Conservation (phyloP, 1,140 invertebrate species). For the Heliconius hewitsoni region DNA sequence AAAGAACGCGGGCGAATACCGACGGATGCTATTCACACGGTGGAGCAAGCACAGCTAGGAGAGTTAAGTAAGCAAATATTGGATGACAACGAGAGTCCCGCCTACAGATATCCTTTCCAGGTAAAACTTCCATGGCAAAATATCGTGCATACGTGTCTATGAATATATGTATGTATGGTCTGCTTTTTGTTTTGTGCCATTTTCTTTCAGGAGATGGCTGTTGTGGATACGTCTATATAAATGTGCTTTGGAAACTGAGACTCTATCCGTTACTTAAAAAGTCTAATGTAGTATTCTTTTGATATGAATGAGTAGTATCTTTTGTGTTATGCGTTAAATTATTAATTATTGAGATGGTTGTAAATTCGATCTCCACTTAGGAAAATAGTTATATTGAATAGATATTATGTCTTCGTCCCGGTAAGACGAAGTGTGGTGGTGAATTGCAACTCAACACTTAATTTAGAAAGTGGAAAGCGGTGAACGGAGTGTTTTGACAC, state of each 20-base stretch:
- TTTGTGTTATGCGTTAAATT: no score
- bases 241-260: neutral
- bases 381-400: no score
- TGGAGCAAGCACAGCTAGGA: conserved; percentile 87
- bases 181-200: conserved; percentile 33
- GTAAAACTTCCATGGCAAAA: conserved; percentile 46
- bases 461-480: no score
- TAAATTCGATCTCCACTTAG: no score
- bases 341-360: no score
- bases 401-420: no score
- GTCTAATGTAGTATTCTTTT: neutral
- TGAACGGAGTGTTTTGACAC: no score
- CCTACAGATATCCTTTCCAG: conserved; percentile 72
- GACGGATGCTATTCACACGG: conserved; percentile 86
- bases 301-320: neutral
- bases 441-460: no score
- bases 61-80: conserved; percentile 74
- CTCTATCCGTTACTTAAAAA: neutral
- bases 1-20: conserved; percentile 91
- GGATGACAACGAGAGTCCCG: conserved; percentile 61
- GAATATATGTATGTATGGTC: conserved; percentile 1
- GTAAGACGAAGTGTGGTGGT: no score
- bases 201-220: conserved; percentile 21
- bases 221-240: conserved; percentile 9
- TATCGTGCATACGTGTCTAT: conserved; percentile 9